phyloP scores from a whole-genome alignment of 2,113 vertebrate genomes.

The Carassius carassius region DNA sequence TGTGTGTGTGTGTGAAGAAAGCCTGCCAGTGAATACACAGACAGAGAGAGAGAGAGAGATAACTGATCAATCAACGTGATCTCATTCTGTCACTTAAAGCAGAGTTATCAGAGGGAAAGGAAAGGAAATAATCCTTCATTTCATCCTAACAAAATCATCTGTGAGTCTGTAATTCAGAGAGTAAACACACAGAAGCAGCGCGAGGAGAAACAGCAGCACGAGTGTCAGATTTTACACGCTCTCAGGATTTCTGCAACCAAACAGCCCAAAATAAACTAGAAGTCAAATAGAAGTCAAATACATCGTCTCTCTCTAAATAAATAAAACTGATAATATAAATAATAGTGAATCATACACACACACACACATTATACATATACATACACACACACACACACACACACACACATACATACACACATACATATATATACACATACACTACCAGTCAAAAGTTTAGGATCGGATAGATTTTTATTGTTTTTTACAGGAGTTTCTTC shows the following conservation, averaged over 20 bases:
- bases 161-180: neutral
- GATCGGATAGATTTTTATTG: too few relatives aligned
- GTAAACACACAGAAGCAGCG: neutral
- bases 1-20: neutral
- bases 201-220: neutral
- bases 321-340: too few relatives aligned
- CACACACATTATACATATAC: too few relatives aligned
- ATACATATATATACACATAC: too few relatives aligned
- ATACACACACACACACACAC: too few relatives aligned
- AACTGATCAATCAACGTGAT: slow-evolving; percentile 22
- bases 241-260: neutral
- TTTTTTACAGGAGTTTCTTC: too few relatives aligned
- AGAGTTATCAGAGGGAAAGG: neutral
- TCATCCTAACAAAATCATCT: slow-evolving; percentile 8
- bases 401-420: too few relatives aligned
- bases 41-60: neutral
- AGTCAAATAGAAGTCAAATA: neutral
- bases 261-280: neutral
- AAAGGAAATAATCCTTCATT: slow-evolving; percentile 11
- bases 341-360: too few relatives aligned
- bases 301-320: too few relatives aligned
- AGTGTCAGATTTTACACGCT: neutral
- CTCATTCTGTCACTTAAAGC: slow-evolving; percentile 28
- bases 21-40: neutral
- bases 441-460: too few relatives aligned